A percentile compares a stretch with the other conserved stretches of the same genome.
phyloP scores from a whole-genome alignment of 2,113 vertebrate genomes.

The Platichthys flesus region DNA sequence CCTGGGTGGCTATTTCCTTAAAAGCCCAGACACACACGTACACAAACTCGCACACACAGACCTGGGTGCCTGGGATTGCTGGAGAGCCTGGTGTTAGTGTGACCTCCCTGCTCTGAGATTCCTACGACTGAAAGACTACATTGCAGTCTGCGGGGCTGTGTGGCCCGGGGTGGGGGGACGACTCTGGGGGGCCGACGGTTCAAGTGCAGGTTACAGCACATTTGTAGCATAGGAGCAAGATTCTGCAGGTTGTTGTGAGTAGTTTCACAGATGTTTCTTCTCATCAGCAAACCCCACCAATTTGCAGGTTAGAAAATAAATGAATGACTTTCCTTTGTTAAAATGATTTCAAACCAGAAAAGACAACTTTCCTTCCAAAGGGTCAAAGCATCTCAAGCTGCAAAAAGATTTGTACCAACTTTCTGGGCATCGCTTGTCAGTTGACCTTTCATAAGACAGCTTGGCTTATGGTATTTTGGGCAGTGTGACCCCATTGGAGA shows the following conservation, averaged over 20 bases:
- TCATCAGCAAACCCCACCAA: background rate
- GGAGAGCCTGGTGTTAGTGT: conserved; percentile 51
- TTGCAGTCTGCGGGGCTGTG: conserved; percentile 24
- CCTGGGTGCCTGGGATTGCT: conserved; percentile 59
- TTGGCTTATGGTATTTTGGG: conserved; percentile 55
- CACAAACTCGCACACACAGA: background rate
- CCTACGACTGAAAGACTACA: conserved; percentile 44
- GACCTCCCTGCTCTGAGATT: conserved; percentile 54
- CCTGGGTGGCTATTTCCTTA: conserved; percentile 9
- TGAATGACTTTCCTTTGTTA: background rate
- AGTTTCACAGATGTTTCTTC: background rate
- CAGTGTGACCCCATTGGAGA: conserved; percentile 46
- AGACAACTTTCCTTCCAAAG: background rate
- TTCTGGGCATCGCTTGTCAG: conserved; percentile 18
- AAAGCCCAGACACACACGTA: conserved; percentile 26
- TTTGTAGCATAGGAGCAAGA: conserved; percentile 8
- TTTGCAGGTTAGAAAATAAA: background rate
- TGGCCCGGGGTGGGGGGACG: background rate
- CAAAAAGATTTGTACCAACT: background rate
- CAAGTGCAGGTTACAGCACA: conserved; percentile 47
- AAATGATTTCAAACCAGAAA: background rate
- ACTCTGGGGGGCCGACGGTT: conserved; percentile 11
- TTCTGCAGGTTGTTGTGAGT: conserved; percentile 6
- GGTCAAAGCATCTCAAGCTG: background rate
- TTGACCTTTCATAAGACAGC: conserved; percentile 61